Percentiles rank a stretch among this genome's conserved stretches.
These are phyloP conservation scores for Neomorphus geoffroyi DNA, from an alignment of 2,797 vertebrate species.

Conservation along the genomic window DNA sequence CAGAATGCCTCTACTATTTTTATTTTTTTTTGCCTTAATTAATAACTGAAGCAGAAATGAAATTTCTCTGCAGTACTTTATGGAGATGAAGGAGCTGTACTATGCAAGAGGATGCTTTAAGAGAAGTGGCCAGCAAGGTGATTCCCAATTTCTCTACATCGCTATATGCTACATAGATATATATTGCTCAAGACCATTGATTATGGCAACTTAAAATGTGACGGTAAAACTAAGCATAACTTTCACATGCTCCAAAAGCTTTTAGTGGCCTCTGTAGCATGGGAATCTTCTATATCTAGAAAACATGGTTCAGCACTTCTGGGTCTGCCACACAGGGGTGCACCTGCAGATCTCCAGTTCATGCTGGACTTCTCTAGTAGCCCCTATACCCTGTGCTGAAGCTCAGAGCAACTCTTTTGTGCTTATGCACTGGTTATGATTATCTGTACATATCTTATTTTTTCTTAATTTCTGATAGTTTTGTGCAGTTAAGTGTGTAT, in stretches of 20 bases:
- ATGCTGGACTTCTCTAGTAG: not conserved
- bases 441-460: not conserved
- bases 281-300: not conserved
- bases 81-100: not conserved
- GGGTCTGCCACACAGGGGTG: not conserved
- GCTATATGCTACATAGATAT: not conserved
- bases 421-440: rapidly evolving
- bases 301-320: not conserved
- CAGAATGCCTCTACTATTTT: not conserved
- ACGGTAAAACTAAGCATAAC: not conserved
- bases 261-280: not conserved
- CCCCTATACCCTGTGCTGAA: not conserved
- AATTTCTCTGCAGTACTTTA: not conserved
- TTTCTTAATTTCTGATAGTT: not conserved
- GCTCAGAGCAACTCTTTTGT: not conserved
- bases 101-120: not conserved
- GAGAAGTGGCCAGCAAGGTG: not conserved
- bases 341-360: not conserved
- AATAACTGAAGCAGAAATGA: not conserved
- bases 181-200: not conserved
- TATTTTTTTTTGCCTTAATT: not conserved
- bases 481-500: not conserved
- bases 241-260: not conserved
- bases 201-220: not conserved
- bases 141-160: not conserved